Percentiles rank a stretch among this genome's conserved stretches.
Evolutionary conservation across 2,113 vertebrate species (phyloP).

Genomic region (Psammodynastes pulverulentus): DNA sequence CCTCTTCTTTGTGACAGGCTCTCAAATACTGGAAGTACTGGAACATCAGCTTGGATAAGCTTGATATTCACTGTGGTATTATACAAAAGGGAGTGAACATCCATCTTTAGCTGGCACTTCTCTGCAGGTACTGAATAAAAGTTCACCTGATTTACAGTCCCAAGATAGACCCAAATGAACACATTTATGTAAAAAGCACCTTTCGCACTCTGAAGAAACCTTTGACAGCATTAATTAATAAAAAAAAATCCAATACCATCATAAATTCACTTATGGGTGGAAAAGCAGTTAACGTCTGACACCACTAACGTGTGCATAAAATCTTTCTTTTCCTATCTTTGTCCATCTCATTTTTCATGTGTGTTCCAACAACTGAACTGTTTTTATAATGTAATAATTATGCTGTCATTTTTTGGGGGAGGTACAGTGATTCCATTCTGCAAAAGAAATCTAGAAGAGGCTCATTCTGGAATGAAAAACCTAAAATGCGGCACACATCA

Average conservation of each 20-base stretch:
- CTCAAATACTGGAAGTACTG: not conserved
- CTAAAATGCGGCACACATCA: conserved; percentile 30
- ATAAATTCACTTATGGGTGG: conserved; percentile 15
- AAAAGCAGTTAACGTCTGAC: not conserved
- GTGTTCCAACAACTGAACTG: not conserved
- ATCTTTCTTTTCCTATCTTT: conserved; percentile 25
- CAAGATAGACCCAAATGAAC: conserved; percentile 32
- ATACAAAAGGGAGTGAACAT: conserved; percentile 6
- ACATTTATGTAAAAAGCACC: conserved; percentile 33
- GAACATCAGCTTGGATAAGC: not conserved
- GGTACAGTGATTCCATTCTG: conserved; percentile 34
- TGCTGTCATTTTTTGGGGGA: conserved; percentile 23
- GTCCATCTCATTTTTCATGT: conserved; percentile 36
- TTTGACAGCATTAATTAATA: conserved; percentile 12
- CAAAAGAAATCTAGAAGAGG: conserved; percentile 36
- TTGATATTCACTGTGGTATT: not conserved
- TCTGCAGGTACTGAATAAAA: conserved; percentile 44
- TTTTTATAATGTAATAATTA: conserved; percentile 51
- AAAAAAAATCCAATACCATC: conserved; percentile 13
- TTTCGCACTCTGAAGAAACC: conserved; percentile 3
- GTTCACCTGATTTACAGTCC: conserved; percentile 25
- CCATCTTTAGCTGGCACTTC: conserved; percentile 34
- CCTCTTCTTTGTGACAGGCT: not conserved
- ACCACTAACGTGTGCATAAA: conserved; percentile 2
- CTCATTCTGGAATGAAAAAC: conserved; percentile 17